Evolutionary conservation across 1,140 invertebrate genomes (phyloP).

Genomic region (Homalodisca vitripennis): DNA sequence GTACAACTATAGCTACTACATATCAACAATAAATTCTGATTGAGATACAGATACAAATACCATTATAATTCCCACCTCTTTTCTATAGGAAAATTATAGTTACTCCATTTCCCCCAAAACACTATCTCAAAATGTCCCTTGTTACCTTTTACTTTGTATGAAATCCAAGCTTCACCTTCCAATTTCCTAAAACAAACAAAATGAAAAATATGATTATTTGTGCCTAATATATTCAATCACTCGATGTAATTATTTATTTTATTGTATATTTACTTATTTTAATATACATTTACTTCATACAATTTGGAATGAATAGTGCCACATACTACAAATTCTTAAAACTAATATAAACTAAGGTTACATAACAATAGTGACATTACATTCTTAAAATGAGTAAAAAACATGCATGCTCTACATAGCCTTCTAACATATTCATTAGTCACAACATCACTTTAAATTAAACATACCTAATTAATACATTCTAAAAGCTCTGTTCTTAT

Average conservation of each 20-base stretch:
- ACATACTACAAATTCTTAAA: not conserved
- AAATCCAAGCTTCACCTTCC: slow-evolving; percentile 37
- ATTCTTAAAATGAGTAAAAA: too few species aligned
- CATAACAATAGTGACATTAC: too few species aligned
- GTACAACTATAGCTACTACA: not conserved
- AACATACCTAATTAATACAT: too few species aligned
- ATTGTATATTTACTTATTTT: not conserved
- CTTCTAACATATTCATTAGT: too few species aligned
- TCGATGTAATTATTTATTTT: not conserved
- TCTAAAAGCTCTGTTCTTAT: too few species aligned
- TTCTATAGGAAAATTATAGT: not conserved
- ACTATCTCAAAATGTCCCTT: too few species aligned
- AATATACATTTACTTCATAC: not conserved
- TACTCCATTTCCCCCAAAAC: too few species aligned
- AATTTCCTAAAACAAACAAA: slow-evolving; percentile 34
- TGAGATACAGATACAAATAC: not conserved
- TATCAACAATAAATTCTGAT: not conserved
- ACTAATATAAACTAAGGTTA: not conserved
- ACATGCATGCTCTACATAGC: too few species aligned
- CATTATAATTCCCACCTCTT: not conserved
- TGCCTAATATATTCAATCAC: not conserved
- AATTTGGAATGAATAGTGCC: not conserved
- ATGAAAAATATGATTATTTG: not conserved
- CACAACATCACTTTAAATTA: too few species aligned
- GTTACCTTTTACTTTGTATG: slow-evolving; percentile 39